Base-by-base conservation (phyloP, 1,140 invertebrate genomes). In the Charaxes varanes region DNA sequence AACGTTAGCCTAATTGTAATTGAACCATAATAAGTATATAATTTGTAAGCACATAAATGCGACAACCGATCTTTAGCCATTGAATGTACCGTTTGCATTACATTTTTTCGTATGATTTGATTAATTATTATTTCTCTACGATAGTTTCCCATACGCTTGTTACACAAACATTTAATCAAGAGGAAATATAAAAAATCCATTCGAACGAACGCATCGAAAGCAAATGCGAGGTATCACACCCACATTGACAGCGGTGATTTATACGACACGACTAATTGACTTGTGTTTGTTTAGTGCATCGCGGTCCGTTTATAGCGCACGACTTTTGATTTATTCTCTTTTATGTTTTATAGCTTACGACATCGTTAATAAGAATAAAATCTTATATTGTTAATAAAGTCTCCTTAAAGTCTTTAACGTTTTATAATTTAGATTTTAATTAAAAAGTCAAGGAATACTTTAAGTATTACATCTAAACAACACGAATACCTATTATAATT, bases 261-360 rank as follows among this genome's bases (percentile, higher is more conserved):
- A 70, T 70, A 63, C 51, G 21, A 13, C 17, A 40, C 38, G 47
- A 47, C 66, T 69, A 69, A 69, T 69, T 69, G 66, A 69, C 53
- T 55, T 49, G 52, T 40, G 58, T 50, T 47, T 50, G 52, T 24
- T 57, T 45, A 53, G 37, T 23, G 35, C 17, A 10, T 10, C 14
- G 28, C 7, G 8, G 8, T 12, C 23, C 15, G 23, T 47, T 54
- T 49, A 49, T 16, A 38, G 1, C 4, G 6, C 16, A 38, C 41
- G 51, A 54, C 31, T 23, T 35, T 17, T 37, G n/a, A n/a, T n/a
- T n/a, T n/a, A n/a, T n/a, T n/a, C 26, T 11, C 2, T 11, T 33
- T 12, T 12, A 1, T 16, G 12, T 7, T 35, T 51, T 40, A 51
- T 26, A 44, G 6, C 5, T 11, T 12, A 44, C 47, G 47, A 50